phyloP scores from a whole-genome alignment of 2,888 invertebrate genomes.

The Cabera pusaria region DNA sequence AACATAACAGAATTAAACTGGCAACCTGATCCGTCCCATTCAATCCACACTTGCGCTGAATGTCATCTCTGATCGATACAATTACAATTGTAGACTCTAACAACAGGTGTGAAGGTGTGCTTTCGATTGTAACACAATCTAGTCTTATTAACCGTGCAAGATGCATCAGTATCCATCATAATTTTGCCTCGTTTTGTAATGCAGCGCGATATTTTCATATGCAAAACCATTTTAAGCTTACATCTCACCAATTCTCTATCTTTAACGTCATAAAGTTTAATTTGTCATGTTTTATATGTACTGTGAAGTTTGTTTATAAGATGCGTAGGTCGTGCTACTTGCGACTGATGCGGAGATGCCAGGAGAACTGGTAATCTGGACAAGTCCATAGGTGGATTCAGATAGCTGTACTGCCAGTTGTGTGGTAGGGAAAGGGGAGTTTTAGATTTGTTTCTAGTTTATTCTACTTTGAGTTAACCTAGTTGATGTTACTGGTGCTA shows the following conservation, averaged over 20 bases:
- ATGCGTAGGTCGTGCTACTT: conserved; percentile 60
- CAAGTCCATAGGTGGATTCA: conserved; percentile 17
- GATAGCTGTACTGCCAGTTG: conserved; percentile 8
- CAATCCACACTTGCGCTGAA: conserved; percentile 32
- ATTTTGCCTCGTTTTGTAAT: conserved; percentile 80
- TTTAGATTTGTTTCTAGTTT: too few species aligned
- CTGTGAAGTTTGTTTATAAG: conserved; percentile 41
- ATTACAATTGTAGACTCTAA: conserved; percentile 36
- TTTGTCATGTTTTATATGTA: conserved; percentile 33
- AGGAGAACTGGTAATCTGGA: conserved; percentile 17
- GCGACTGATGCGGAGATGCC: conserved; percentile 37
- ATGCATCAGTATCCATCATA: conserved; percentile 80
- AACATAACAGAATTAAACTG: conserved; percentile 14
- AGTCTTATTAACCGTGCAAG: conserved; percentile 73
- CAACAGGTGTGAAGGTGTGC: conserved; percentile 9
- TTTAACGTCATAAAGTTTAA: conserved; percentile 35
- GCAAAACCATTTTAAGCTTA: conserved; percentile 46
- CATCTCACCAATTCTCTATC: conserved; percentile 36
- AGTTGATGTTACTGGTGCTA: too few species aligned
- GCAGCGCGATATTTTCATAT: conserved; percentile 69
- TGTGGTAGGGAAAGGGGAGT: too few species aligned
- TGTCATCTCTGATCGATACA: conserved; percentile 46
- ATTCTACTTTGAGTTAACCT: too few species aligned
- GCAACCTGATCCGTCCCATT: conserved; percentile 13
- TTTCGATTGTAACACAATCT: conserved; percentile 45